These are phyloP conservation scores for Crotalus tigris DNA, from an alignment of 2,113 vertebrate genomes.

Conservation along the genomic window DNA sequence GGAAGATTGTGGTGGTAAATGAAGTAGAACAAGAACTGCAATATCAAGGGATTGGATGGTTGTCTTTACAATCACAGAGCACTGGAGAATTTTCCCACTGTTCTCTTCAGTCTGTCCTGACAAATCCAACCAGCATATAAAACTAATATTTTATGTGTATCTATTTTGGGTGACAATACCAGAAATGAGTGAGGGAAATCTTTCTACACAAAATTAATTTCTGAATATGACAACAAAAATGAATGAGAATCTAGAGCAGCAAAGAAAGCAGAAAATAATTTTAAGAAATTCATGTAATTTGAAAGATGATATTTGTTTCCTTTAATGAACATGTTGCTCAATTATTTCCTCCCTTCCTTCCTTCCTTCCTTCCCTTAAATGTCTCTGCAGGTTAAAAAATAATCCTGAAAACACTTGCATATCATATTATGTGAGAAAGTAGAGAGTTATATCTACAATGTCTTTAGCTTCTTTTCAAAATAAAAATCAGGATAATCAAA, in stretches of 20 bases:
- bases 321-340: background rate
- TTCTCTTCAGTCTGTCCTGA: background rate
- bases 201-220: background rate
- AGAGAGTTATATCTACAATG: background rate
- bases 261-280: background rate
- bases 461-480: background rate
- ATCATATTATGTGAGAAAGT: background rate
- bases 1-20: slow-evolving; percentile 60
- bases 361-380: background rate
- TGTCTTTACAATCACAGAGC: slow-evolving; percentile 40
- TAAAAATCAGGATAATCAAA: background rate
- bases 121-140: background rate
- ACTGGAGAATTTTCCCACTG: slow-evolving; percentile 21
- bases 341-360: background rate
- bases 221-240: background rate
- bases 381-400: background rate
- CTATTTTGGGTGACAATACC: background rate
- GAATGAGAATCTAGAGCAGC: background rate
- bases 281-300: background rate
- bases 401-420: background rate
- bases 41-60: slow-evolving; percentile 49
- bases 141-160: background rate
- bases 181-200: background rate
- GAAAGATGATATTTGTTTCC: background rate
- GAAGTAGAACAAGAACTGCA: slow-evolving; percentile 58